These are phyloP conservation scores for Clarias batrachus DNA, from an alignment of 2,113 vertebrate genomes.

Conservation along the genomic window DNA sequence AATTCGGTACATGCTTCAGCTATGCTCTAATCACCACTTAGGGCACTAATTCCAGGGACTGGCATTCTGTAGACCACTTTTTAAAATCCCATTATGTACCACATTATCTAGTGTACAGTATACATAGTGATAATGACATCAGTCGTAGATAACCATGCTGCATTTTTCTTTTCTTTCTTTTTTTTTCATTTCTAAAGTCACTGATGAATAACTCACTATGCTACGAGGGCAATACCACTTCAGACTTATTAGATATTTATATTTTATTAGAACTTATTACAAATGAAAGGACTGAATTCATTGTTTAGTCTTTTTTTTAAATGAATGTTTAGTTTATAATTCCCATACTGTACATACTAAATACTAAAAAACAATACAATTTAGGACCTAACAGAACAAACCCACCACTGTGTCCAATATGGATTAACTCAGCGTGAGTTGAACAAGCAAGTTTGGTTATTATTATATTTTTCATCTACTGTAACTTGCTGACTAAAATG, in stretches of 20 bases:
- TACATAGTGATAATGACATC: neutral
- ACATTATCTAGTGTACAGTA: neutral
- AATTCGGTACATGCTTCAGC: neutral
- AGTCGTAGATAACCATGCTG: neutral
- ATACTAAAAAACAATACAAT: neutral
- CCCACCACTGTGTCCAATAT: neutral
- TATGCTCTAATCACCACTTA: neutral
- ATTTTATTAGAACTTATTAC: neutral
- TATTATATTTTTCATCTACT: neutral
- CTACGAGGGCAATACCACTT: neutral
- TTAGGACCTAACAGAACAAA: neutral
- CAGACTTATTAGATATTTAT: neutral
- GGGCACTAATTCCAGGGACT: neutral
- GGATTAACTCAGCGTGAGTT: neutral
- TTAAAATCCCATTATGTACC: neutral
- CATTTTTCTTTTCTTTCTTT: neutral
- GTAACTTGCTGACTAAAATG: neutral
- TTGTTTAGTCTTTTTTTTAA: neutral
- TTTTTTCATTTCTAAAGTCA: neutral
- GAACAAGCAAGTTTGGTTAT: neutral
- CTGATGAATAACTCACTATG: neutral
- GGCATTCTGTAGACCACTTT: neutral
- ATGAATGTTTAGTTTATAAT: neutral
- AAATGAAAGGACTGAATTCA: neutral
- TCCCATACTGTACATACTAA: neutral